Conservation (phyloP, 2,888 invertebrate genomes). For the Candidula unifasciata region DNA sequence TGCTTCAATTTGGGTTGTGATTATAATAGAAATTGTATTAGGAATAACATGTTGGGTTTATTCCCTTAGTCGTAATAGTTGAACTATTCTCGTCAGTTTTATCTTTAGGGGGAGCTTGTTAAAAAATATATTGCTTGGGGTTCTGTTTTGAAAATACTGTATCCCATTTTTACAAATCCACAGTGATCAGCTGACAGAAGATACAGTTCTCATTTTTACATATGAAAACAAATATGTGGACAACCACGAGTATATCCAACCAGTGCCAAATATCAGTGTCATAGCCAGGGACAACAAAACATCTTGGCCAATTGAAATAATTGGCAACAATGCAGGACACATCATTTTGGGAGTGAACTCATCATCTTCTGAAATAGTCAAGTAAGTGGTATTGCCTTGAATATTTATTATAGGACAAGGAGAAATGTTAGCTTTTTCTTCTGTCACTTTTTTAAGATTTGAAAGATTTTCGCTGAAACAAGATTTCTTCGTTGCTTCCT, state of each 20-base stretch:
- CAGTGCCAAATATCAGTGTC: slow-evolving; percentile 61
- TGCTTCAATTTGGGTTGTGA: too few species aligned
- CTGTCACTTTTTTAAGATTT: not conserved
- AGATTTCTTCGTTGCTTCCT: too few species aligned
- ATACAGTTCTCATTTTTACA: slow-evolving; percentile 63
- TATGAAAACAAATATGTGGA: slow-evolving; percentile 64
- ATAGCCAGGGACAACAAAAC: slow-evolving; percentile 53
- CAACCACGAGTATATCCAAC: slow-evolving; percentile 54
- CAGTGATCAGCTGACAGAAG: slow-evolving; percentile 1
- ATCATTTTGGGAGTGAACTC: slow-evolving; percentile 69
- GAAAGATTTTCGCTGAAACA: not conserved
- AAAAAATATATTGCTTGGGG: not conserved
- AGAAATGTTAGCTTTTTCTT: not conserved
- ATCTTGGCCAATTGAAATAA: slow-evolving; percentile 58
- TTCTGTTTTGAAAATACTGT: not conserved
- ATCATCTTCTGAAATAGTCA: slow-evolving; percentile 62
- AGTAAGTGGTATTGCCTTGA: slow-evolving; percentile 57
- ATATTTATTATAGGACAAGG: not conserved
- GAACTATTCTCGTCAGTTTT: too few species aligned
- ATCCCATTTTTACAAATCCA: slow-evolving; percentile 27
- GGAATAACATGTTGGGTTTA: too few species aligned
- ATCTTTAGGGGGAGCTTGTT: too few species aligned
- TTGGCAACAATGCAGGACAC: slow-evolving; percentile 66
- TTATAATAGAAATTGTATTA: too few species aligned
- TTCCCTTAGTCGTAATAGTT: too few species aligned